Conservation (phyloP, 1,140 invertebrate species). For the Cydia strobilella region DNA sequence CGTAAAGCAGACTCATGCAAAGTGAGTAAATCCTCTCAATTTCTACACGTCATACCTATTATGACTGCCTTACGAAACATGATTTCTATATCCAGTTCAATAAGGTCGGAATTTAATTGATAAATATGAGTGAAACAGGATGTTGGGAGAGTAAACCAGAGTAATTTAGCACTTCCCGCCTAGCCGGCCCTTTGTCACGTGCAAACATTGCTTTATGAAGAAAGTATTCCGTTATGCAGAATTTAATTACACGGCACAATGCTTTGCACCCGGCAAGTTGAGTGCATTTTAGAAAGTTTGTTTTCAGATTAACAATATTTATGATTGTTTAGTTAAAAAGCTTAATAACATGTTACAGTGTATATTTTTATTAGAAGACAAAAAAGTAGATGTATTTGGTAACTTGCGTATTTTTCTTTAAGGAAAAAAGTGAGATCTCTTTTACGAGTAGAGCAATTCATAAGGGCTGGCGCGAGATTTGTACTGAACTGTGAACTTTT, state of each 20-base stretch:
- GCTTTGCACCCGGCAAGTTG: constrained; percentile 11
- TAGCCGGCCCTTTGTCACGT: constrained; percentile 29
- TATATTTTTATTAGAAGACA: background rate
- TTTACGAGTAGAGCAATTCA: no score
- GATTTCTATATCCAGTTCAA: background rate
- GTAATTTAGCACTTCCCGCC: constrained; percentile 28
- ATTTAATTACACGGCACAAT: constrained; percentile 27
- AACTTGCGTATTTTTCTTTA: no score
- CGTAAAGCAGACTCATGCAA: constrained; percentile 28
- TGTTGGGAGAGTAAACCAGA: background rate
- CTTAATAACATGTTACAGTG: background rate
- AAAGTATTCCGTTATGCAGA: constrained; percentile 26
- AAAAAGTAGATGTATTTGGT: background rate
- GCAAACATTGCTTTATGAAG: constrained; percentile 27
- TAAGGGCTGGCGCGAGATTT: no score
- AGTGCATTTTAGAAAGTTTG: constrained; percentile 28
- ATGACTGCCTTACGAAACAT: background rate
- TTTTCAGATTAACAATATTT: constrained; percentile 15
- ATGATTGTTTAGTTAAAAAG: background rate
- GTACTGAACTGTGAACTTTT: no score
- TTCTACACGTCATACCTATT: background rate
- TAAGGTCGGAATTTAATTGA: background rate
- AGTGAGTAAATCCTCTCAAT: background rate
- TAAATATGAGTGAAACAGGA: background rate
- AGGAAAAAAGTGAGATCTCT: no score